Percentiles rank a stretch among this genome's conserved stretches.
These are phyloP conservation scores for Stichopus chloronotus DNA, from an alignment of 35 echinoderm and acorn worm species.

Conservation along the genomic window DNA sequence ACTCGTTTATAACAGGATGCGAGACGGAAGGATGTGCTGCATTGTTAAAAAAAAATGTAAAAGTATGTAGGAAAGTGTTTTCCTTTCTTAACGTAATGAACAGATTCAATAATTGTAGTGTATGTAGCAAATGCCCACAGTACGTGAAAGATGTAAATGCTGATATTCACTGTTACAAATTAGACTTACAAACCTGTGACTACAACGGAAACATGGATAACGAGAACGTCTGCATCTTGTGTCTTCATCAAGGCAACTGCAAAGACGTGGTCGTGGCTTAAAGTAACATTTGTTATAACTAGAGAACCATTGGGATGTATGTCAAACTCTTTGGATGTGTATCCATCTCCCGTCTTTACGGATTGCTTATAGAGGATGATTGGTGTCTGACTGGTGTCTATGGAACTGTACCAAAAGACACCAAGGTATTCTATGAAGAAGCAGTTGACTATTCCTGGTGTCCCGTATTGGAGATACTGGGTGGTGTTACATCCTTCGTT, in stretches of 20 bases:
- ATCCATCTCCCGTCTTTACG: neutral
- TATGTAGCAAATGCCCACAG: too few species aligned
- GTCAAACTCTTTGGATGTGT: neutral
- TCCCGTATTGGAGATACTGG: neutral
- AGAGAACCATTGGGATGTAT: neutral
- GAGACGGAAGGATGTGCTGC: neutral
- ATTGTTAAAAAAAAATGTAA: neutral
- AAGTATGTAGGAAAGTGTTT: neutral
- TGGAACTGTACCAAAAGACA: conserved; percentile 30
- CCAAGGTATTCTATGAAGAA: neutral
- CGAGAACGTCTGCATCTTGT: neutral
- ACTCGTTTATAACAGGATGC: neutral
- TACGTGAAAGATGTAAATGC: too few species aligned
- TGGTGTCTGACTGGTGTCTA: neutral
- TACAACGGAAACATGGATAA: neutral
- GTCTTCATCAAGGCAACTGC: neutral
- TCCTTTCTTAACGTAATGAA: too few species aligned
- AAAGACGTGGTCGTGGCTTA: neutral
- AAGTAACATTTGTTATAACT: neutral
- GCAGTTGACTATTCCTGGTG: neutral
- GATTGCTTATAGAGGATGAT: neutral
- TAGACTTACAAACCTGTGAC: neutral
- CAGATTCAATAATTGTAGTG: too few species aligned
- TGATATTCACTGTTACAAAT: too few species aligned
- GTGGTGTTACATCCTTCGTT: neutral